These are phyloP conservation scores for Lottia scabra DNA, from an alignment of 2,888 invertebrate species.

Conservation along the genomic window DNA sequence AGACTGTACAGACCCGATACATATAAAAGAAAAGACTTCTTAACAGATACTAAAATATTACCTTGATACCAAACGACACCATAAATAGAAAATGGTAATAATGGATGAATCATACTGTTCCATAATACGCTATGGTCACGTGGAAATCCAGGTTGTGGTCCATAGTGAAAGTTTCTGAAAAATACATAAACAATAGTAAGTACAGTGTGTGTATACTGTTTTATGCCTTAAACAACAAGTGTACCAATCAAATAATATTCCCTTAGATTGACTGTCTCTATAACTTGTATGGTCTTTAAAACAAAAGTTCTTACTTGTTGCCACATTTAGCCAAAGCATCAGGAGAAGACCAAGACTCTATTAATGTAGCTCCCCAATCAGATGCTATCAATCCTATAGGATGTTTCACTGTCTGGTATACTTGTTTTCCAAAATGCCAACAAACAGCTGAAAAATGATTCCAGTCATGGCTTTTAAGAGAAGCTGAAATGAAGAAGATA, in stretches of 20 bases:
- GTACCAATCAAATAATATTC: no score
- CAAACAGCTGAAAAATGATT: slow-evolving; percentile 53
- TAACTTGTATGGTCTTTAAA: no score
- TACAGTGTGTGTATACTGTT: no score
- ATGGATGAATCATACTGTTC: slow-evolving; percentile 48
- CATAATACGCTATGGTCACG: slow-evolving; percentile 24
- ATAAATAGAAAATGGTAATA: slow-evolving; percentile 35
- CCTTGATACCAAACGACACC: slow-evolving; percentile 45
- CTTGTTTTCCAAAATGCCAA: slow-evolving; percentile 49
- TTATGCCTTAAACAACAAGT: no score
- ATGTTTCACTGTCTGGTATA: slow-evolving; percentile 38
- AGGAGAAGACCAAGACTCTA: slow-evolving; percentile 46
- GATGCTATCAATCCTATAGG: slow-evolving; percentile 49
- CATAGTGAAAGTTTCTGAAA: not conserved
- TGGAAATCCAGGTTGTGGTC: not conserved
- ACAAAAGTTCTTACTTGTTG: not conserved
- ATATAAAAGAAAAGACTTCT: no score
- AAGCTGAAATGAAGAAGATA: slow-evolving; percentile 7
- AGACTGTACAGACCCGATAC: no score
- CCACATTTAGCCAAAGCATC: slow-evolving; percentile 39
- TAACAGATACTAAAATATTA: no score
- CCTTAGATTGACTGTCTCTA: no score
- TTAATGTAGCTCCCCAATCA: slow-evolving; percentile 42
- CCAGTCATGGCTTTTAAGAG: slow-evolving; percentile 27
- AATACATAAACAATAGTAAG: no score